Conservation (phyloP, 2,888 invertebrate genomes). For the Drosophila buzzatii region DNA sequence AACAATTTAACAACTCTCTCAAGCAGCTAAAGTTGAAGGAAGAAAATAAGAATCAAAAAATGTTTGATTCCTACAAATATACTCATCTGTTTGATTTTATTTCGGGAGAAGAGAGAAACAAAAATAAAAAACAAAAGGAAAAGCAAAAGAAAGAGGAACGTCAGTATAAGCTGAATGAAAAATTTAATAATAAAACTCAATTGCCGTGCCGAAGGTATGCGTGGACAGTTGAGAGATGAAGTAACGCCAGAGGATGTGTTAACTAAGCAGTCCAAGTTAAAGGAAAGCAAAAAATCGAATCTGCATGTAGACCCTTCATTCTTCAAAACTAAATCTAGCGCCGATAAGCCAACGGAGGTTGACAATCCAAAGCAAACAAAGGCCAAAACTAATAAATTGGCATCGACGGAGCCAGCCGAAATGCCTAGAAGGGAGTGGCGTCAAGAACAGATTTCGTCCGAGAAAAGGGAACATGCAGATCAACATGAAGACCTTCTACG, state of each 20-base stretch:
- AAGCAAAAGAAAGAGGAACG: not conserved
- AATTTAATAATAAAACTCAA: not conserved
- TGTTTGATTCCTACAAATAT: not conserved
- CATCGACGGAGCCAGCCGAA: no score
- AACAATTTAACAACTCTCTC: constrained; percentile 8
- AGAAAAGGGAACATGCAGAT: not conserved
- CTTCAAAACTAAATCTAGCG: not conserved
- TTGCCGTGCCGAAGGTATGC: not conserved
- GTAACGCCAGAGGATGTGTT: no score
- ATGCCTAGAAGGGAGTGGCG: not conserved
- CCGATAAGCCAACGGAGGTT: not conserved
- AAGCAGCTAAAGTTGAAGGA: not conserved
- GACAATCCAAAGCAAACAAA: not conserved
- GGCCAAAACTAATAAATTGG: not conserved
- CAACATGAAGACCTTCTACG: not conserved
- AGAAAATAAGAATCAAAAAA: not conserved
- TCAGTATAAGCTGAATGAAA: no score
- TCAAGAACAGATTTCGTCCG: not conserved
- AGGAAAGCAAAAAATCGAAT: not conserved
- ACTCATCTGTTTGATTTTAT: not conserved
- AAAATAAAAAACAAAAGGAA: not conserved
- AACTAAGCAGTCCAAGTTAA: not conserved
- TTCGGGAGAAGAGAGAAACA: not conserved
- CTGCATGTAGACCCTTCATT: not conserved
- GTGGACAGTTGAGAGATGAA: no score